Conservation (phyloP, 2,888 invertebrate species). For the Diarsia brunnea region DNA sequence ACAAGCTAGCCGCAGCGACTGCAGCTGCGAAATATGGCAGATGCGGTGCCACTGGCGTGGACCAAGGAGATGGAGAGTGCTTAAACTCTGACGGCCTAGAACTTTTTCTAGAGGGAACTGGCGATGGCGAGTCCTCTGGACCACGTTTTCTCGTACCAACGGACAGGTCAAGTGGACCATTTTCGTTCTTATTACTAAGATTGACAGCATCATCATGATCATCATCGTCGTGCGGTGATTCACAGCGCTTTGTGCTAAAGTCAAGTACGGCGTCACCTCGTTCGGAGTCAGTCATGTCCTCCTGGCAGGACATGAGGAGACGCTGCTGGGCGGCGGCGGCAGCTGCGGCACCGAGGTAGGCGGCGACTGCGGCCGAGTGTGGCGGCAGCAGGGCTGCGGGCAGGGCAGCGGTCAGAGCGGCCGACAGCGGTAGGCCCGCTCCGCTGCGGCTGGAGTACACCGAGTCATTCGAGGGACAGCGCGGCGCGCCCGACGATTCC, state of each 20-base stretch:
- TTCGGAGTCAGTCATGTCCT: conserved; percentile 92
- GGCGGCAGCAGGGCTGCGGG: conserved; percentile 94
- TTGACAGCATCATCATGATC: conserved; percentile 93
- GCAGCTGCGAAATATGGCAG: conserved; percentile 95
- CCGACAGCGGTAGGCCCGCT: conserved; percentile 86
- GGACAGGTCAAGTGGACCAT: conserved; percentile 95
- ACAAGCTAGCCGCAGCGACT: conserved; percentile 94
- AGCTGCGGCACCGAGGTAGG: conserved; percentile 94
- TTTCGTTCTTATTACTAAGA: conserved; percentile 92
- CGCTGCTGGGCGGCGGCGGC: conserved; percentile 94
- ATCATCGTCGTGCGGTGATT: conserved; percentile 88
- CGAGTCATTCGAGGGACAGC: conserved; percentile 95
- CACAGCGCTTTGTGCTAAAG: conserved; percentile 94
- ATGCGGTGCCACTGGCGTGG: conserved; percentile 94
- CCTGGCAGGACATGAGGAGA: conserved; percentile 94
- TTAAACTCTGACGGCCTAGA: conserved; percentile 93
- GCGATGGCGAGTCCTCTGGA: conserved; percentile 91
- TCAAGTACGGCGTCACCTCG: conserved; percentile 93
- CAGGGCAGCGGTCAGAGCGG: conserved; percentile 92
- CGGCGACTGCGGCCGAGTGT: conserved; percentile 95
- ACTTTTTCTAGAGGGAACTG: conserved; percentile 92
- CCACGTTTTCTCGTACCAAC: conserved; percentile 94
- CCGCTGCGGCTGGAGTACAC: conserved; percentile 92
- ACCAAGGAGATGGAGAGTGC: conserved; percentile 94
- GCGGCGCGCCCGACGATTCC: conserved; percentile 94